Evolutionary conservation across 2,797 vertebrate species (phyloP).

Genomic region (Hylomyscus alleni): DNA sequence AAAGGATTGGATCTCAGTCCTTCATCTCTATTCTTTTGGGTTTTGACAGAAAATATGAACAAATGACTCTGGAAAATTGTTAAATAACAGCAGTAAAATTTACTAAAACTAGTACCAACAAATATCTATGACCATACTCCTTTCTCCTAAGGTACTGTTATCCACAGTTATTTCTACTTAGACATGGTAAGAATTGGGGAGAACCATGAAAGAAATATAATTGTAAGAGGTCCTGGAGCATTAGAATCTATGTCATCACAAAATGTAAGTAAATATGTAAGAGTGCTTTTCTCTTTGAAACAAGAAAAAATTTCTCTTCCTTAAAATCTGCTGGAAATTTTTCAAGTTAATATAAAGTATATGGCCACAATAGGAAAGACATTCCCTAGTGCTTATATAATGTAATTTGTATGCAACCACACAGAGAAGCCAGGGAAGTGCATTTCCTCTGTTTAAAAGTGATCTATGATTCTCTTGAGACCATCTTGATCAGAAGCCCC

Average conservation of each 20-base stretch:
- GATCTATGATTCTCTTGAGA: background rate
- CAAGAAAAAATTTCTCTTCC: background rate
- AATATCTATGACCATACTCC: background rate
- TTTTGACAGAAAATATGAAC: background rate
- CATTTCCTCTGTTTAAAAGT: background rate
- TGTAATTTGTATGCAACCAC: background rate
- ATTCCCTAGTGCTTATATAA: background rate
- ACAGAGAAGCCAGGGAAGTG: background rate
- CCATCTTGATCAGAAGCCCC: background rate
- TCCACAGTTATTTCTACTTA: background rate
- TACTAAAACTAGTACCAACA: background rate
- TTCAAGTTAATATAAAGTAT: background rate
- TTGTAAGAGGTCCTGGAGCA: background rate
- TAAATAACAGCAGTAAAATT: constrained; percentile 21
- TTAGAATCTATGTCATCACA: background rate
- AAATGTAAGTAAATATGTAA: background rate
- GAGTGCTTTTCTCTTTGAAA: background rate
- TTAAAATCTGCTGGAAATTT: background rate
- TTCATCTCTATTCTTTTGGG: background rate
- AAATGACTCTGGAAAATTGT: background rate
- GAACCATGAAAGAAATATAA: background rate
- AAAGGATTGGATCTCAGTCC: background rate
- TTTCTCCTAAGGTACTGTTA: background rate
- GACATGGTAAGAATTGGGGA: background rate
- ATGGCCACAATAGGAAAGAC: background rate